Evolutionary conservation across 2,113 vertebrate species (phyloP), one percentile per base, ranked within the genome.

Genomic region (Phylloscopus trochilus): DNA sequence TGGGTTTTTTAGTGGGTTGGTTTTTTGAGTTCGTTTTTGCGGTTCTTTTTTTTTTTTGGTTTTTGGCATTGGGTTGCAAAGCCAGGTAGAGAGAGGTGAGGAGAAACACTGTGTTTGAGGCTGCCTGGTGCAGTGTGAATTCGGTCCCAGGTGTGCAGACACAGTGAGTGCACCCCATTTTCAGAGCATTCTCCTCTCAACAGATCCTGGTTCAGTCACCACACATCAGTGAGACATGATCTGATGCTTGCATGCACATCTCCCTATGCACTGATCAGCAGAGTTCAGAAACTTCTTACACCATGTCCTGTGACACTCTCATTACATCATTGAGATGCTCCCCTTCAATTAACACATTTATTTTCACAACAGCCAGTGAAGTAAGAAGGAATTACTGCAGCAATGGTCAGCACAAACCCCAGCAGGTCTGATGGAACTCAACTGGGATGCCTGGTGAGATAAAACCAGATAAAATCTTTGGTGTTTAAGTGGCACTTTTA

Each of bases 161-260:
- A 0, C 39, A 47, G 31, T 6, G 7, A 21, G 1, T 69, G 21
- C 49, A 55, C 15, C 39, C 17, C 22, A 46, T 35, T 14, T 31
- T 6, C n/a, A 72, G 7, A 46, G 1, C 3, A 12, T 8, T 31
- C 35, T 39, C 44, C 76, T 55, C 60, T 27, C 39, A 83, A 11
- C 37, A 92, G 68, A 39, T 13, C 20, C 41, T 39, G 39, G 6
- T 23, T 52, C 73, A 49, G 49, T 26, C 66, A 58, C 20, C n/a
- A 67, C 21, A 35, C 6, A 0, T 2, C 46, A 13, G 33, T 12
- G 7, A 55, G 52, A 37, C 15, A 8, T 1, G 8, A 19, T 35
- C 56, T 66, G 13, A 23, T 31, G 43, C 31, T 8, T 43, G 13
- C 41, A 30, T 44, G 37, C 22, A 30, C 3, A 0, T 28, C n/a